Percentiles rank a stretch among this genome's conserved stretches.
Conservation (phyloP, 2,888 invertebrate species). For the Aporophyla lueneburgensis region DNA sequence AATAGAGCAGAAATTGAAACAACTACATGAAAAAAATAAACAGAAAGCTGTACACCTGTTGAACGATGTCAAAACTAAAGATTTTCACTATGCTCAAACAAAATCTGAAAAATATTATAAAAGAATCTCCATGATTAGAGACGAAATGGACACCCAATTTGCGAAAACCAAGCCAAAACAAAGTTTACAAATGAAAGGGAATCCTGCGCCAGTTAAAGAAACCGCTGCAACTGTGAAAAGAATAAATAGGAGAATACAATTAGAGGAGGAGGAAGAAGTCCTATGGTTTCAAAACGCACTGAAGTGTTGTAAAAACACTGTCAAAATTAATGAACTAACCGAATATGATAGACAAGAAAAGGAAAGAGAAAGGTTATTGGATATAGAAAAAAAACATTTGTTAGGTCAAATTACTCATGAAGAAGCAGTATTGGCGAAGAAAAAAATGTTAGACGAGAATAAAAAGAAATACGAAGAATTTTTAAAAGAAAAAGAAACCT, state of each 20-base stretch:
- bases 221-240: conserved; percentile 89
- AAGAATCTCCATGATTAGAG: conserved; percentile 73
- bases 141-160: conserved; percentile 73
- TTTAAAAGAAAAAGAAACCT: conserved; percentile 85
- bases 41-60: conserved; percentile 79
- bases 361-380: conserved; percentile 87
- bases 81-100: conserved; percentile 77
- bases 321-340: conserved; percentile 84
- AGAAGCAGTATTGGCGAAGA: conserved; percentile 91
- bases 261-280: conserved; percentile 83
- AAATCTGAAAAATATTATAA: conserved; percentile 77
- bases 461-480: conserved; percentile 88
- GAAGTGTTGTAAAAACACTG: conserved; percentile 83
- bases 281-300: conserved; percentile 88
- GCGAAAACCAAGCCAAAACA: conserved; percentile 70
- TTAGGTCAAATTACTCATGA: conserved; percentile 91
- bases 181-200: conserved; percentile 46
- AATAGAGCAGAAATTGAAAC: conserved; percentile 82
- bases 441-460: conserved; percentile 85
- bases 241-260: conserved; percentile 86
- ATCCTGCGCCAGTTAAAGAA: conserved; percentile 80
- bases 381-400: conserved; percentile 91
- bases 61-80: conserved; percentile 77
- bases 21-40: conserved; percentile 81
- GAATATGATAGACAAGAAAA: conserved; percentile 85